These are phyloP conservation scores for Meloidogyne exigua DNA, from an alignment of 1,140 invertebrate species.

Conservation along the genomic window DNA sequence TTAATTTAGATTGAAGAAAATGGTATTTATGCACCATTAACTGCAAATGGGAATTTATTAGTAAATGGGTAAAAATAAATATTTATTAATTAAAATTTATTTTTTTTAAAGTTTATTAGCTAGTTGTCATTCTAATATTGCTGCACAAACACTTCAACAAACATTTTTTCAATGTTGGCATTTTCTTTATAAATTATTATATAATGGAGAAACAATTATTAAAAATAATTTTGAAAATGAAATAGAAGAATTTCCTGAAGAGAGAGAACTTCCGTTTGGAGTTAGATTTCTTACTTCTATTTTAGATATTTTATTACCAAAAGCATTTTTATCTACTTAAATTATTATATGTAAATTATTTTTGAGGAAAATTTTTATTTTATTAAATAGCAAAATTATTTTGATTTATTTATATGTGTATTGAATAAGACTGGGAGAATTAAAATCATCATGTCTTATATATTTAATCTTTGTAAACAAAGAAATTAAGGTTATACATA, in stretches of 20 bases:
- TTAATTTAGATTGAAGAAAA: not conserved
- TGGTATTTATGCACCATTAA: constrained; percentile 53
- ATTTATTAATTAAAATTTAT: not conserved
- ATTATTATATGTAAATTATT: not conserved
- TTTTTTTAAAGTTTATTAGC: constrained; percentile 36
- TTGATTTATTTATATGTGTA: too few species aligned
- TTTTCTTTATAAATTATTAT: not conserved
- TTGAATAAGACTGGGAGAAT: too few species aligned
- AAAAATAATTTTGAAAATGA: constrained; percentile 2
- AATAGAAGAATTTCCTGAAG: not conserved
- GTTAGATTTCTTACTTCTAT: constrained; percentile 11
- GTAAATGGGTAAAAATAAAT: constrained; percentile 37
- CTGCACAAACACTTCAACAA: constrained; percentile 55
- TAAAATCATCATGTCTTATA: too few species aligned
- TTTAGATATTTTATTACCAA: constrained; percentile 17
- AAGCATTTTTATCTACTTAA: constrained; percentile 1
- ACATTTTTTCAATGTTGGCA: constrained; percentile 52
- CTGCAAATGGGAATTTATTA: constrained; percentile 47
- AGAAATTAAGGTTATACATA: too few species aligned
- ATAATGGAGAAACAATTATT: not conserved
- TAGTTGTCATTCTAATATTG: constrained; percentile 53
- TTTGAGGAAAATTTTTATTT: too few species aligned
- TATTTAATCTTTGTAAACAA: too few species aligned
- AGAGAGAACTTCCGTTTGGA: constrained; percentile 8
- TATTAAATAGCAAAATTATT: too few species aligned